phyloP scores from a whole-genome alignment of 2,888 invertebrate genomes.

The Apamea sordens region DNA sequence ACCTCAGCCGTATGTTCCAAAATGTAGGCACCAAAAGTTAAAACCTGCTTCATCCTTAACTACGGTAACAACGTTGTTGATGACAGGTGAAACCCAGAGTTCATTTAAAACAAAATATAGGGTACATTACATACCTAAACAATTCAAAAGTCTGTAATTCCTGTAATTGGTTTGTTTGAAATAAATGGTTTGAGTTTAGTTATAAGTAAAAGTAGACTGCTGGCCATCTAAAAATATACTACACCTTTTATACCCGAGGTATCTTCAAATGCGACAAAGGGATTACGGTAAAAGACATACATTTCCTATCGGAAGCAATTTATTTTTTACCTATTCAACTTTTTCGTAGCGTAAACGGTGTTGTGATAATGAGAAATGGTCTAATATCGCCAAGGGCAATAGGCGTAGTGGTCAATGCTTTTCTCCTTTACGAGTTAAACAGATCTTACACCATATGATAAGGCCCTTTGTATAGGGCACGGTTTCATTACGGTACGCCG shows the following conservation, averaged over 20 bases:
- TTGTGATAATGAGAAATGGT: background rate
- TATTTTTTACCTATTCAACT: constrained; percentile 4
- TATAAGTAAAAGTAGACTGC: too few relatives aligned
- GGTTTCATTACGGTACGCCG: too few relatives aligned
- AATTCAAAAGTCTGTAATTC: too few relatives aligned
- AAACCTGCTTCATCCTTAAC: constrained; percentile 1
- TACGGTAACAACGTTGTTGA: constrained; percentile 18
- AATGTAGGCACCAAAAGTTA: background rate
- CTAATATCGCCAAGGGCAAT: background rate
- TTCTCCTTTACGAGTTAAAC: background rate
- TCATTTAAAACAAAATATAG: constrained; percentile 33
- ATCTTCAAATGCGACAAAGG: too few relatives aligned
- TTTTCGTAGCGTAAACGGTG: background rate
- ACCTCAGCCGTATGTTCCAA: background rate
- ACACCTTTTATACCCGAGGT: too few relatives aligned
- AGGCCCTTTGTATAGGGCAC: too few relatives aligned
- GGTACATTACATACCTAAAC: too few relatives aligned
- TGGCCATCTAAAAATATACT: too few relatives aligned
- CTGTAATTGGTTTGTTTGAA: too few relatives aligned
- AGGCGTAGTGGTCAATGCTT: background rate
- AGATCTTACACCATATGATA: background rate
- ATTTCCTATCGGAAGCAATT: constrained; percentile 1
- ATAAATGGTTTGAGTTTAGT: too few relatives aligned
- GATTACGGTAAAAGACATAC: background rate
- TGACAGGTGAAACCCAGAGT: constrained; percentile 42